A percentile compares a stretch with the other conserved stretches of the same genome.
Conservation (phyloP, 2,888 invertebrate species). For the Hirtodrosophila histrioides region DNA sequence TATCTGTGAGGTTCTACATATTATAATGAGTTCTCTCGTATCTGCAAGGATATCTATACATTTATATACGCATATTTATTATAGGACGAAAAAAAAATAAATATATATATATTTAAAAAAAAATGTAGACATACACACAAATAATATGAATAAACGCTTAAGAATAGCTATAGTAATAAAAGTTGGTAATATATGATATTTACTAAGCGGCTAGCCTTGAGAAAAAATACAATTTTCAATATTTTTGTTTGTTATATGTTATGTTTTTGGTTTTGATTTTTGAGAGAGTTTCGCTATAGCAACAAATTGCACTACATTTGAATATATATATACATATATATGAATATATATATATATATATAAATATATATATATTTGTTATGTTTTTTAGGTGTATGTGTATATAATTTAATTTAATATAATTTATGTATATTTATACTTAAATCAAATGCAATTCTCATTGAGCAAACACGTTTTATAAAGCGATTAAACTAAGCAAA, state of each 20-base stretch:
- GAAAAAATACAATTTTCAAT: constrained; percentile 38
- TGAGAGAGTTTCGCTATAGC: constrained; percentile 53
- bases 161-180: constrained; percentile 42
- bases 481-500: constrained; percentile 39
- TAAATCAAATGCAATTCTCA: constrained; percentile 63
- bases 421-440: constrained; percentile 48
- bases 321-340: constrained; percentile 18
- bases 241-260: constrained; percentile 17
- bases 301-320: constrained; percentile 71
- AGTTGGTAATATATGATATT: constrained; percentile 32
- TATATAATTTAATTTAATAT: constrained; percentile 31
- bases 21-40: too few relatives aligned
- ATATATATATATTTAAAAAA: constrained; percentile 14
- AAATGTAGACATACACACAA: constrained; percentile 6
- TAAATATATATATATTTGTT: too few relatives aligned
- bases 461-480: constrained; percentile 53
- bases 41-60: constrained; percentile 16
- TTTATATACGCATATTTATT: constrained; percentile 46
- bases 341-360: constrained; percentile 17
- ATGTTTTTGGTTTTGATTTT: constrained; percentile 29
- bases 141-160: constrained; percentile 38
- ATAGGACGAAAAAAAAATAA: constrained; percentile 27
- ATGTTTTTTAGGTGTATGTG: constrained; percentile 17
- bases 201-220: constrained; percentile 24
- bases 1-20: too few relatives aligned